Evolutionary conservation across 2,888 invertebrate species (phyloP), one percentile per base, ranked within the genome.

Genomic region (Morpho achilles): DNA sequence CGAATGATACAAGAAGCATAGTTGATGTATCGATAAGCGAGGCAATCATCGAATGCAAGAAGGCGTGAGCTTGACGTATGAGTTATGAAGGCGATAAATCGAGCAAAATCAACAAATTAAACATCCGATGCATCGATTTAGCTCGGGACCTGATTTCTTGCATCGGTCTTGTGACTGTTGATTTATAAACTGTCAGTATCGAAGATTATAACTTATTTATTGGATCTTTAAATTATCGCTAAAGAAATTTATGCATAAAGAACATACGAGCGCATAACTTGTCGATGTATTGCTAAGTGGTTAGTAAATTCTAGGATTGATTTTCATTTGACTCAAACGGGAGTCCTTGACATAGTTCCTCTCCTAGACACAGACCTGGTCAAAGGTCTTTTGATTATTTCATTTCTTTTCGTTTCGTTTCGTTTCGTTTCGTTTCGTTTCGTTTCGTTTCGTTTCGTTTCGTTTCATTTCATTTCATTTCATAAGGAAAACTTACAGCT

Each of bases 61-160:
- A 82, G 88, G 88, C 85, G 87, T 84, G 72, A 73, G 74, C 73
- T 67, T 70, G 69, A 66, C 67, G 64, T 69, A 70, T 76, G 80
- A 84, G 74, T 82, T 83, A 84, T 76, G 73, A 72, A 74, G 71
- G 74, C 77, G 70, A 86, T 87, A 87, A 85, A 87, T 86, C 73
- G 76, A 73, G 75, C 74, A 80, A 84, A 82, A 77, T 83, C 84
- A 85, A 85, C 80, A 81, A 71, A 55, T 59, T 61, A 61, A 57
- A 63, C 58, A 56, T 60, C 49, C 57, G 59, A 59, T 57, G 50
- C 61, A 55, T 52, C 54, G 56, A 61, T 61, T 63, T 55, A 55
- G 53, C 59, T 32, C 54, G 61, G 22, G 44, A 56, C 50, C 59
- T 55, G 43, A 58, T 55, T 60, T 53, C 53, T 53, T 58, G 53